Base-by-base conservation (phyloP, 2,113 vertebrate genomes). In the Motacilla alba region DNA sequence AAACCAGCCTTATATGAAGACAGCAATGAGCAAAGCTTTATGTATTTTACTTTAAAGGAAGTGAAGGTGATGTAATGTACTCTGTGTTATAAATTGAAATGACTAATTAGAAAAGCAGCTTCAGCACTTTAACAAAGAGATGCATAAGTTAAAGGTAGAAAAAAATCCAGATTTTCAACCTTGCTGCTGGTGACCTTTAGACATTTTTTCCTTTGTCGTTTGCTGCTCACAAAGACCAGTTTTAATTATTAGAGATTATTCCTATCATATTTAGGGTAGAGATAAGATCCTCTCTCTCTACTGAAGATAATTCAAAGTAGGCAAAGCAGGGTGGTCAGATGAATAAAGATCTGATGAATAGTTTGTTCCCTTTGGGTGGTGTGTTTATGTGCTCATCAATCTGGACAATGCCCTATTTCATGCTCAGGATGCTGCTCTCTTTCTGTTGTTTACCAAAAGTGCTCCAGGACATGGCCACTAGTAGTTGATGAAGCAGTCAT, bases 221-320 rank as follows among this genome's bases (percentile, higher is more conserved):
- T 21, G 9, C 22, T 60, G 11, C 27, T 66, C 37, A 59, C 15
- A 43, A 68, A 72, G 28, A 18, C 11, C 11, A 46, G 1, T 20
- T 76, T 79, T 75, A 44, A n/a, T 69, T 69, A 26, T 26, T 37
- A n/a, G 21, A 85, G 33, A 64, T 87, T 70, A 50, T 67, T 78
- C 26, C 35, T 8, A 16, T 35, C 1, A 0, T n/a, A 4, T 13
- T 63, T 26, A 35, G 12, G 12, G 35, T 19, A 59, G 35, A 59
- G 28, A 79, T 5, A 67, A 58, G 22, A 12, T 79, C 17, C 5
- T 78, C 31, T 53, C 41, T 35, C 35, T 35, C 35, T 35, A 35
- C 35, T 35, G 20, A 59, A 4, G 49, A 11, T 41, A 41, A 37
- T 28, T 67, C 33, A 68, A n/a, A 41, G 14, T 5, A 62, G 33